A percentile compares a stretch with the other conserved stretches of the same genome.
These are phyloP conservation scores for Rhagophthalmus giganteus DNA, from an alignment of 2,888 invertebrate genomes.

Conservation along the genomic window DNA sequence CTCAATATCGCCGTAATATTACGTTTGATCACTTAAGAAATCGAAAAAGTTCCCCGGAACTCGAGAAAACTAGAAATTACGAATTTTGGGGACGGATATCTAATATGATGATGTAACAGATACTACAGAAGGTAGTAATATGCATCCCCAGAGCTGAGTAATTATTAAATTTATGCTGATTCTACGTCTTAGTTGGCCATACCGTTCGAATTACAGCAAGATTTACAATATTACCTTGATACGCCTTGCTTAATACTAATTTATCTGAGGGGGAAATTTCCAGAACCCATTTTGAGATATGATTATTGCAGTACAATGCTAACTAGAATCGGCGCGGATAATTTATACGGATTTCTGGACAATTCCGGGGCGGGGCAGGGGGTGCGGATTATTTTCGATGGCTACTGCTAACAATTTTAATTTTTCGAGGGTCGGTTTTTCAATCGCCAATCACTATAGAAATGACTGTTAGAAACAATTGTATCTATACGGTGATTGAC, in stretches of 20 bases:
- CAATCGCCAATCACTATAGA: too few species aligned
- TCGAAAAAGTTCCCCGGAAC: conserved; percentile 40
- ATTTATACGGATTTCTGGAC: too few species aligned
- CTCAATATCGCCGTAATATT: conserved; percentile 45
- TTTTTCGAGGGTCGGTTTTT: too few species aligned
- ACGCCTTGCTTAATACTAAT: conserved; percentile 58
- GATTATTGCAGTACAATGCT: conserved; percentile 47
- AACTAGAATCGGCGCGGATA: too few species aligned
- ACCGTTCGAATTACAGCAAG: conserved; percentile 57
- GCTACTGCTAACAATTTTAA: too few species aligned
- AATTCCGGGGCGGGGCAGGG: too few species aligned
- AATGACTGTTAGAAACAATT: too few species aligned
- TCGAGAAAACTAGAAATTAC: conserved; percentile 13
- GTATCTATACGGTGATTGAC: too few species aligned
- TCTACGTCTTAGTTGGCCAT: conserved; percentile 57
- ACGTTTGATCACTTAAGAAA: conserved; percentile 44
- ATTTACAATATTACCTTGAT: conserved; percentile 59
- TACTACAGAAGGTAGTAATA: conserved; percentile 38
- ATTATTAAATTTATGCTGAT: conserved; percentile 61
- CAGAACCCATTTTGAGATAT: conserved; percentile 47
- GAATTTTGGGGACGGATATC: conserved; percentile 5
- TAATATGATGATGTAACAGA: conserved; percentile 29
- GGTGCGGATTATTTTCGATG: too few species aligned
- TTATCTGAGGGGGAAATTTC: conserved; percentile 50
- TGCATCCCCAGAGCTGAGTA: conserved; percentile 51